These are phyloP conservation scores for Nasonovia ribisnigri DNA, from an alignment of 2,888 invertebrate genomes.

Conservation along the genomic window DNA sequence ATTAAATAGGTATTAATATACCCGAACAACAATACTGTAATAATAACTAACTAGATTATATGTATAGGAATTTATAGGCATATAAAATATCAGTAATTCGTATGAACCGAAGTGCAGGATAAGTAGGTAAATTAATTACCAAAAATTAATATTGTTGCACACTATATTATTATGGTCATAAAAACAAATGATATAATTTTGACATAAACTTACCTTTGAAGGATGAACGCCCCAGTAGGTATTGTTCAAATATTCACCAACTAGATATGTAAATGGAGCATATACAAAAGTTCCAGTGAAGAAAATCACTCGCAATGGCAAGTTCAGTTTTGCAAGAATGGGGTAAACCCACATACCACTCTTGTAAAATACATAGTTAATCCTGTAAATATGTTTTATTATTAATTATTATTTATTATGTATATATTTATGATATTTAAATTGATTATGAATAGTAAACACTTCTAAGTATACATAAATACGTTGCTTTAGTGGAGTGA, in stretches of 20 bases:
- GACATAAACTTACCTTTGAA: constrained; percentile 37
- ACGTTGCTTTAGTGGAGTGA: background rate
- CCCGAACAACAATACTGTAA: background rate
- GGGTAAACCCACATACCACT: constrained; percentile 94
- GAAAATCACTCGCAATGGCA: constrained; percentile 82
- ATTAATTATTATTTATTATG: background rate
- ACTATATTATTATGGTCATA: background rate
- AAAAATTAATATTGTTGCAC: background rate
- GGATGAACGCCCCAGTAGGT: constrained; percentile 75
- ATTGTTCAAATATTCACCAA: constrained; percentile 81
- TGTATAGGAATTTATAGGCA: background rate
- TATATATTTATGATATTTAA: background rate
- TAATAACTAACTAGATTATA: background rate
- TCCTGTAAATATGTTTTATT: constrained; percentile 70
- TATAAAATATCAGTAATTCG: background rate
- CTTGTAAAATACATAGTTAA: constrained; percentile 80
- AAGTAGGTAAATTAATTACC: background rate
- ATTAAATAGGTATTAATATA: background rate
- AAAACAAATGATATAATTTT: background rate
- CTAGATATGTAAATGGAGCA: constrained; percentile 76
- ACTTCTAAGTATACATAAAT: background rate
- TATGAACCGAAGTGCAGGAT: background rate
- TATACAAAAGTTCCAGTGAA: constrained; percentile 78
- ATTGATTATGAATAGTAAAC: background rate
- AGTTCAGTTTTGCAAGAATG: constrained; percentile 82